These are phyloP conservation scores for Panthera tigris DNA, from an alignment of 2,113 vertebrate species.

Conservation along the genomic window DNA sequence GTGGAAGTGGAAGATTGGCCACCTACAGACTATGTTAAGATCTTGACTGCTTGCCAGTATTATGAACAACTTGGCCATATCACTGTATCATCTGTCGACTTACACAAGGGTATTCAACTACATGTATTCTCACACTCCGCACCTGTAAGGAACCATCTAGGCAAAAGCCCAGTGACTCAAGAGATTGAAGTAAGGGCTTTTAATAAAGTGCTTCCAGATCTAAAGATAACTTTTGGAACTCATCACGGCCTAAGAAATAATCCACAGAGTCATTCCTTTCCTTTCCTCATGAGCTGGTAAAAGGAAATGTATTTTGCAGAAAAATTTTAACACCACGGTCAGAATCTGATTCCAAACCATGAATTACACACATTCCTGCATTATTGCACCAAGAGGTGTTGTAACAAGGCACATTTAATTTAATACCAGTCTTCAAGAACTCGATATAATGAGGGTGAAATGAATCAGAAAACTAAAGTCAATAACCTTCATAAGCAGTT, in stretches of 20 bases:
- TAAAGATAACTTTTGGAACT: not conserved
- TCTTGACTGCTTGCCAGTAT: not conserved
- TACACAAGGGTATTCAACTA: not conserved
- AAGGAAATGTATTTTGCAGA: not conserved
- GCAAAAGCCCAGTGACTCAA: conserved; percentile 4
- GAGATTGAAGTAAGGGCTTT: not conserved
- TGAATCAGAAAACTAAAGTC: conserved; percentile 78
- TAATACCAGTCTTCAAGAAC: conserved; percentile 70
- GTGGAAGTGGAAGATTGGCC: conserved; percentile 15
- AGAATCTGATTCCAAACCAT: conserved; percentile 65
- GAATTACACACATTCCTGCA: conserved; percentile 81
- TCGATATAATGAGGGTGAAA: conserved; percentile 87
- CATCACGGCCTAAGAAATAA: not conserved
- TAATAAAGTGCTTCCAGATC: not conserved
- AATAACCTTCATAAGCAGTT: conserved; percentile 65
- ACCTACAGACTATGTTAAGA: not conserved
- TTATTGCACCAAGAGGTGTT: conserved; percentile 81
- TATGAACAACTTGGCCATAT: not conserved
- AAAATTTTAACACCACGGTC: not conserved
- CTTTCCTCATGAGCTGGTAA: not conserved
- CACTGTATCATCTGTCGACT: not conserved
- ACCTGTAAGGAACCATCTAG: not conserved
- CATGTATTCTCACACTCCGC: not conserved
- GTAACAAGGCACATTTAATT: conserved; percentile 65
- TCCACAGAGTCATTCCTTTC: not conserved